These are phyloP conservation scores for Leptoclinus maculatus DNA, from an alignment of 2,797 vertebrate species.

Conservation along the genomic window DNA sequence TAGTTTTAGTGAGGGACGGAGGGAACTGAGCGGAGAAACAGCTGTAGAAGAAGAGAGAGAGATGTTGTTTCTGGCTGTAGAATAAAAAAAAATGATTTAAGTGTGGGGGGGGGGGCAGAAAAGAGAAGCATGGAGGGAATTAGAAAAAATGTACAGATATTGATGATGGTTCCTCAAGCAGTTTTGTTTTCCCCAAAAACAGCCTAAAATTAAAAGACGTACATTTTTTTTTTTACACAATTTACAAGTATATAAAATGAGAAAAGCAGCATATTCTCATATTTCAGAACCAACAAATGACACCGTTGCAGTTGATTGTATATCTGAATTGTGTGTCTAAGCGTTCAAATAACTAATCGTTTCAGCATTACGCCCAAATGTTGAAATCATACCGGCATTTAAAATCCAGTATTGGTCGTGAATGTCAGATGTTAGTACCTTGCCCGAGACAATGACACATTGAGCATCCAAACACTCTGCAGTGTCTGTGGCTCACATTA, in stretches of 20 bases:
- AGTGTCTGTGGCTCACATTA: background rate
- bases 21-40: slow-evolving; percentile 49
- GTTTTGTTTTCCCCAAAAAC: background rate
- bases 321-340: background rate
- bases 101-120: background rate
- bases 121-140: background rate
- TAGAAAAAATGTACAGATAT: background rate
- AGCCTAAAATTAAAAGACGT: background rate
- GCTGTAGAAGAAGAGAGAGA: slow-evolving; percentile 30
- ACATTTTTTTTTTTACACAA: background rate
- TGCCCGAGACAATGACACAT: background rate
- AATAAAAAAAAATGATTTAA: background rate
- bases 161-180: background rate
- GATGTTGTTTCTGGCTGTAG: background rate
- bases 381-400: background rate
- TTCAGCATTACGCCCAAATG: background rate
- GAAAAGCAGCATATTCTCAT: background rate
- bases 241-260: background rate
- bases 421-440: background rate
- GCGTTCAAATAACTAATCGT: background rate
- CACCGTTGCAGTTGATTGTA: background rate
- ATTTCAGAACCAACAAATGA: background rate
- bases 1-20: slow-evolving; percentile 30
- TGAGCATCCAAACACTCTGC: background rate
- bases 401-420: background rate